Conservation (phyloP, 2,888 invertebrate genomes). For the Tetheella fluctuosa region DNA sequence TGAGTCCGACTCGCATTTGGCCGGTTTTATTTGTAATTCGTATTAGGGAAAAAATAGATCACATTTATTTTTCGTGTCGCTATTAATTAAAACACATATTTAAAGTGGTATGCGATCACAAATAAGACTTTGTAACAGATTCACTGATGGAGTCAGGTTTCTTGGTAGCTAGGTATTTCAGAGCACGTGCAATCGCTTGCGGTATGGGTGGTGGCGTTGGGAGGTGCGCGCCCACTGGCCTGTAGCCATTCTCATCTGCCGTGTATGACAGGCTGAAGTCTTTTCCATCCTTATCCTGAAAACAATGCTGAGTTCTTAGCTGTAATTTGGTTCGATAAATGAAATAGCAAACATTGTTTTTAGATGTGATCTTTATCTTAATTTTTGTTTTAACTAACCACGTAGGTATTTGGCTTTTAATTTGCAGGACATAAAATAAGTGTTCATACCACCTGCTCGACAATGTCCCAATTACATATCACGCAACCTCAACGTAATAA, state of each 20-base stretch:
- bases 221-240: conserved; percentile 76
- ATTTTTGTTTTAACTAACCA: no score
- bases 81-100: neutral
- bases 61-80: neutral
- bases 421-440: no score
- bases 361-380: no score
- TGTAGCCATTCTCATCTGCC: conserved; percentile 81
- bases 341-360: no score
- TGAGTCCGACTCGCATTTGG: no score
- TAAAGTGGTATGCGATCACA: conserved; percentile 10
- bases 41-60: conserved; percentile 4
- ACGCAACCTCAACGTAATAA: no score
- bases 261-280: conserved; percentile 79
- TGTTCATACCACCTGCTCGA: no score
- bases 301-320: conserved; percentile 21
- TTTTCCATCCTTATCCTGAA: conserved; percentile 78
- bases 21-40: neutral
- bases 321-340: no score
- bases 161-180: conserved; percentile 80
- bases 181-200: conserved; percentile 79
- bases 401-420: no score
- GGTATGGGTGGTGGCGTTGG: conserved; percentile 82
- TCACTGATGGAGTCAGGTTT: conserved; percentile 61
- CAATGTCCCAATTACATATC: no score
- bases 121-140: conserved; percentile 25